These are phyloP conservation scores for Zaprionus obscuricornis DNA, from an alignment of 2,888 invertebrate species.

Conservation along the genomic window DNA sequence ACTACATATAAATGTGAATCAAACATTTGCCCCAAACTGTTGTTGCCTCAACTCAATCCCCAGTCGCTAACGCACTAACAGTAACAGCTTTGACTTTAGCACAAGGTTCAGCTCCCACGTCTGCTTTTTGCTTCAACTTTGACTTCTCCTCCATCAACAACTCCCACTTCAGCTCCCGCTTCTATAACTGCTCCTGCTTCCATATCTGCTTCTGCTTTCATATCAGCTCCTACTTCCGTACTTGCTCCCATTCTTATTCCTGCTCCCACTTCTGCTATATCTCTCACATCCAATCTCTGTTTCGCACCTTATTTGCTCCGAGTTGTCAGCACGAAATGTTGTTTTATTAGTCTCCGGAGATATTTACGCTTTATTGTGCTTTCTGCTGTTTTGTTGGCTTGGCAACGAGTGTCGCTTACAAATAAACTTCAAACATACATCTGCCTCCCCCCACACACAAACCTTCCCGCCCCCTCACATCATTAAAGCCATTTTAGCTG, in stretches of 20 bases:
- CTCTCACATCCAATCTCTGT: slow-evolving; percentile 4
- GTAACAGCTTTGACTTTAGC: too few species aligned
- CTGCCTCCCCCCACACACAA: slow-evolving; percentile 1
- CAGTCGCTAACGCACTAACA: too few species aligned
- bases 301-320: slow-evolving; percentile 69
- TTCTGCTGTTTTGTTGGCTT: slow-evolving; percentile 49
- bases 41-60: too few species aligned
- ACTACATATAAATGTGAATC: slow-evolving; percentile 47
- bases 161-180: too few species aligned
- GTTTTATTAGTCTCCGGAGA: slow-evolving; percentile 81
- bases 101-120: too few species aligned
- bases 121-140: too few species aligned
- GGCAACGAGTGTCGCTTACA: slow-evolving; percentile 47
- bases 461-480: neutral
- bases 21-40: slow-evolving; percentile 58
- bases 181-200: too few species aligned
- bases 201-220: too few species aligned
- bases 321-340: slow-evolving; percentile 77
- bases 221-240: too few species aligned
- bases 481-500: slow-evolving; percentile 52
- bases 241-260: too few species aligned
- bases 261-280: neutral
- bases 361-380: slow-evolving; percentile 51
- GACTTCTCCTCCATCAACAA: too few species aligned
- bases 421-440: slow-evolving; percentile 47